Conservation (phyloP, 2,113 vertebrate species). For the Prietella phreatophila region DNA sequence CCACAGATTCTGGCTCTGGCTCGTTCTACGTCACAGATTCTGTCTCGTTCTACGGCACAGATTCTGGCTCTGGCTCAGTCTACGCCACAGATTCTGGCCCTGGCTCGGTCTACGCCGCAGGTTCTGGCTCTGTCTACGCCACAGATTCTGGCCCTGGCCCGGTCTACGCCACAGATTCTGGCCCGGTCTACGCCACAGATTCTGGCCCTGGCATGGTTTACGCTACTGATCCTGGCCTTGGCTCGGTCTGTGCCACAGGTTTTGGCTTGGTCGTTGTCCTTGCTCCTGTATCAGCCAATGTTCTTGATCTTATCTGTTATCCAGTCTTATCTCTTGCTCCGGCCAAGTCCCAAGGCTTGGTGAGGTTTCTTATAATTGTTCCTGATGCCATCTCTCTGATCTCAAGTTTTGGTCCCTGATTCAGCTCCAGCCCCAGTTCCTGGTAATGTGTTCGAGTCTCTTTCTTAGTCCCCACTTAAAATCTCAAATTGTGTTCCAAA, state of each 20-base stretch:
- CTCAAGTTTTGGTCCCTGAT: background rate
- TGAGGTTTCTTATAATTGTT: background rate
- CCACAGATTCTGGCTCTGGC: background rate
- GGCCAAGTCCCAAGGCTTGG: background rate
- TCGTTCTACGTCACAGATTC: background rate
- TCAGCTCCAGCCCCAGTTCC: background rate
- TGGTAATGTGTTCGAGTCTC: background rate
- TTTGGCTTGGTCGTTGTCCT: background rate
- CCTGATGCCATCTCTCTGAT: background rate
- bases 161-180: no score
- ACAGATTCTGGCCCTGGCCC: no score
- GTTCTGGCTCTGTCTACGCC: no score
- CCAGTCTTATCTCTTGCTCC: background rate
- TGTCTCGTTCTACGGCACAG: background rate
- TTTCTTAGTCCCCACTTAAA: background rate
- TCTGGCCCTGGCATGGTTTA: background rate
- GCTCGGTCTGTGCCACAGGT: background rate
- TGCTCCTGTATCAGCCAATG: background rate
- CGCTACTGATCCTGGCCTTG: background rate
- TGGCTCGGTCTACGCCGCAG: no score
- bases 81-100: no score
- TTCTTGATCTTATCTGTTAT: background rate
- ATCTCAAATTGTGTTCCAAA: background rate
- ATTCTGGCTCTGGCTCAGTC: background rate
- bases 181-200: no score